A percentile compares a stretch with the other conserved stretches of the same genome.
These are phyloP conservation scores for Ploceus nigricollis DNA, from an alignment of 2,113 vertebrate genomes.

Conservation along the genomic window DNA sequence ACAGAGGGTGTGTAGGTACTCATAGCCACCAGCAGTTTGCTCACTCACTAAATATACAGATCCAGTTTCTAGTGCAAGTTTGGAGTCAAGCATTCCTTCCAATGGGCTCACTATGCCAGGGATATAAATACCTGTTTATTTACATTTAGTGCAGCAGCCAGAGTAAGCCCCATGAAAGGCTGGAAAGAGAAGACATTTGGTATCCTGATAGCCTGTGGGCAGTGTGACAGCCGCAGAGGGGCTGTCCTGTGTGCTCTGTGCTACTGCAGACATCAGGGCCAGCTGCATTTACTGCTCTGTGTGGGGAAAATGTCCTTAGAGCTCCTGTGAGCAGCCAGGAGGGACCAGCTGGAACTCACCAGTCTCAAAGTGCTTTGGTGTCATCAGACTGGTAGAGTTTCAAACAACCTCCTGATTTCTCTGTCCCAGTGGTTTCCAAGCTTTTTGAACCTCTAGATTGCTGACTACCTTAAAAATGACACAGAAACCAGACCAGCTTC, in stretches of 20 bases:
- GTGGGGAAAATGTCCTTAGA: not conserved
- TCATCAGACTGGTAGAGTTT: not conserved
- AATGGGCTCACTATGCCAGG: slow-evolving; percentile 1
- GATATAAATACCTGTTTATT: slow-evolving; percentile 42
- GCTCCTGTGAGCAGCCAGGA: not conserved
- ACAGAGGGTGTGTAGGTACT: not conserved
- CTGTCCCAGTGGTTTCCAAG: not conserved
- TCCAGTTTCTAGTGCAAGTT: slow-evolving; percentile 67
- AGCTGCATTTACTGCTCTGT: not conserved
- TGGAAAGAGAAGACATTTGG: not conserved
- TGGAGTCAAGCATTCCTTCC: slow-evolving; percentile 68
- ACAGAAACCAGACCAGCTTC: not conserved
- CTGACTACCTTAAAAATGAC: not conserved
- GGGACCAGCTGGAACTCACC: not conserved
- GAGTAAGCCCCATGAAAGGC: not conserved
- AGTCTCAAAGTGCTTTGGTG: not conserved
- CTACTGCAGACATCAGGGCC: not conserved
- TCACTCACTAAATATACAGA: slow-evolving; percentile 66
- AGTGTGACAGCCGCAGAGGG: slow-evolving; percentile 6
- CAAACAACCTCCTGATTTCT: not conserved
- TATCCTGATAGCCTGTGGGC: not conserved
- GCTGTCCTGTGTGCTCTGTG: not conserved
- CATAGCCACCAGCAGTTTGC: slow-evolving; percentile 67
- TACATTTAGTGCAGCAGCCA: slow-evolving; percentile 64
- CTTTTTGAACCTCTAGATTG: not conserved